Evolutionary conservation across 2,888 invertebrate species (phyloP).

Genomic region (Subacronicta megacephala): DNA sequence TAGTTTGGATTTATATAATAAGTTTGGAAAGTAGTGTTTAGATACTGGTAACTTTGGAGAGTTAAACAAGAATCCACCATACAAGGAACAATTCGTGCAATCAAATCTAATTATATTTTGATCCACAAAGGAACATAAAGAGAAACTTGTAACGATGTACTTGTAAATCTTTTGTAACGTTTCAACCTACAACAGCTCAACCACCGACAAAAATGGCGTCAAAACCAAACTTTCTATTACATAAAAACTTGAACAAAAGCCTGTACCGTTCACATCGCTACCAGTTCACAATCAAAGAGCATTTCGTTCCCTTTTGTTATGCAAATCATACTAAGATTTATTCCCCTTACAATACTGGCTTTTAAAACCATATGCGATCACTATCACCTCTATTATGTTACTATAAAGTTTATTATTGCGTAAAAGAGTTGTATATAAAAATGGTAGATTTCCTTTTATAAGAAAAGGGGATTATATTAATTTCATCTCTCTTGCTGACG

Average conservation of each 20-base stretch:
- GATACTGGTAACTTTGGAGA: too few relatives aligned
- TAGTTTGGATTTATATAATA: too few relatives aligned
- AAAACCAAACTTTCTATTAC: slow-evolving; percentile 48
- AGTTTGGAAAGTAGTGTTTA: too few relatives aligned
- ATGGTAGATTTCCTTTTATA: slow-evolving; percentile 42
- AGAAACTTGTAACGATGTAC: background rate
- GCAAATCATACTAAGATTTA: slow-evolving; percentile 57
- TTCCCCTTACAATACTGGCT: slow-evolving; percentile 42
- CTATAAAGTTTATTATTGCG: slow-evolving; percentile 13
- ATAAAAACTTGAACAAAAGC: slow-evolving; percentile 51
- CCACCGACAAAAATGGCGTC: slow-evolving; percentile 29
- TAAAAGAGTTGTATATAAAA: background rate
- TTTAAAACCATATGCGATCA: slow-evolving; percentile 12
- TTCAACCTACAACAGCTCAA: slow-evolving; percentile 4
- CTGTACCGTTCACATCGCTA: slow-evolving; percentile 42
- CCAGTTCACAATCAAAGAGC: slow-evolving; percentile 53
- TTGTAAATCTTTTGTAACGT: slow-evolving; percentile 22
- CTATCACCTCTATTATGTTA: background rate
- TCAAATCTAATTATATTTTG: too few relatives aligned
- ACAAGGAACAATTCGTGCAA: too few relatives aligned
- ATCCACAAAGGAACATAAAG: background rate
- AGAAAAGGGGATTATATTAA: slow-evolving; percentile 59
- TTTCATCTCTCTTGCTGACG: slow-evolving; percentile 55
- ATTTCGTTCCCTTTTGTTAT: slow-evolving; percentile 57
- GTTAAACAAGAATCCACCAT: too few relatives aligned